Base-by-base conservation (phyloP, 2,113 vertebrate species). In the Xenopus laevis region DNA sequence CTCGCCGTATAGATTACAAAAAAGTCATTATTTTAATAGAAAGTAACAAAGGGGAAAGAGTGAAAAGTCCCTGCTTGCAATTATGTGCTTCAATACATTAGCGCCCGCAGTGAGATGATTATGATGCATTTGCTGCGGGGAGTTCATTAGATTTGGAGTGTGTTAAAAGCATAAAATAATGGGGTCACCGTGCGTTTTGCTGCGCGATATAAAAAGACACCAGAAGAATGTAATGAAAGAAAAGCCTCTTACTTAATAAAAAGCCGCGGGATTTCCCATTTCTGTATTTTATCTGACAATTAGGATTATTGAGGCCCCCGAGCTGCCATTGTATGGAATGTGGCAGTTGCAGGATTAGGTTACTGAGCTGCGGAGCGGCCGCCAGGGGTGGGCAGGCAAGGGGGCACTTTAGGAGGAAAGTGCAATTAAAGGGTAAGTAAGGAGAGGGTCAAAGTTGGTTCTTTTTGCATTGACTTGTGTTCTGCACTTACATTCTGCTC, bases 111-210 rank as follows among this genome's bases (percentile, higher is more conserved):
- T n/a, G 66, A 18, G 8, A 30, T 63, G 58, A 77, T 69, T 77
- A 77, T 57, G 66, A 70, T 64, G 12, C 66, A 64, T 53, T 77
- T 76, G 21, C 74, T 57, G 74, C 57, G 74, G 59, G 65, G 20
- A 77, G 66, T 77, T 77, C 67, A 77, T 77, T 69, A 70, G 57
- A 61, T 50, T 55, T 64, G 67, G 74, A 77, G 74, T 77, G 46
- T 70, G 74, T 77, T 77, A 77, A 77, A 77, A 77, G 74, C 74
- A 70, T 52, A 64, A 77, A 77, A 77, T 77, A 77, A 77, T 77
- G 67, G 74, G 74, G 74, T 77, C 74, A 77, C 66, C 30, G 52
- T 8, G 59, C 66, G 52, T 68, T 57, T 20, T 55, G 67, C 74
- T 57, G 23, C 59, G 23, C 20, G 50, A 70, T 70, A 55, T 77